These are phyloP conservation scores for Capromys pilorides DNA, from an alignment of 2,797 vertebrate species.

Conservation along the genomic window DNA sequence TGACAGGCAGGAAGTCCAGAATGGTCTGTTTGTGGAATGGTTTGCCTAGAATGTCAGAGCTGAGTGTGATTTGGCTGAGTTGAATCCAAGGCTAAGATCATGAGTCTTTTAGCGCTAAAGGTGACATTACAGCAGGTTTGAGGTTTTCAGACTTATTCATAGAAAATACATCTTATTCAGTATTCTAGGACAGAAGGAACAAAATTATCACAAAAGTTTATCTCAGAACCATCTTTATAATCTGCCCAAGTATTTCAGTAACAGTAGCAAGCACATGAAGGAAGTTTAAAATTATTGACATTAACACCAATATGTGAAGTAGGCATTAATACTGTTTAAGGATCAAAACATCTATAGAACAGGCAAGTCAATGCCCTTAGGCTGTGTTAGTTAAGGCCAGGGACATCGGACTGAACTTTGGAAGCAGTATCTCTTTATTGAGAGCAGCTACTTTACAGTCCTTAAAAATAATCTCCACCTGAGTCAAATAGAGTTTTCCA, in stretches of 20 bases:
- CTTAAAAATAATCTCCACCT: constrained; percentile 34
- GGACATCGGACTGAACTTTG: background rate
- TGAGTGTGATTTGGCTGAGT: constrained; percentile 50
- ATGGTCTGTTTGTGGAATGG: background rate
- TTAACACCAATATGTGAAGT: constrained; percentile 33
- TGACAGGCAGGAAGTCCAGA: background rate
- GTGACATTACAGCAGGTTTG: constrained; percentile 54
- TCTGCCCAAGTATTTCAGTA: constrained; percentile 46
- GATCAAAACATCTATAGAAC: background rate
- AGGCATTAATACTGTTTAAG: constrained; percentile 44
- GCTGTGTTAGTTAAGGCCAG: background rate
- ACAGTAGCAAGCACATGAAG: constrained; percentile 31
- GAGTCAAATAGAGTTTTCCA: background rate
- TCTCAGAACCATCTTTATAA: constrained; percentile 59
- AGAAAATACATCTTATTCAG: constrained; percentile 28
- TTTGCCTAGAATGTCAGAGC: constrained; percentile 12
- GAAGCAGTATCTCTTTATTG: constrained; percentile 16
- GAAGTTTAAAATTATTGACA: constrained; percentile 51
- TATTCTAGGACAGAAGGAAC: constrained; percentile 56
- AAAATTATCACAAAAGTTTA: constrained; percentile 44
- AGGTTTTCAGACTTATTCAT: constrained; percentile 60
- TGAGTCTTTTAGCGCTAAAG: background rate
- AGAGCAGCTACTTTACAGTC: background rate
- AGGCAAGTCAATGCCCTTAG: constrained; percentile 21
- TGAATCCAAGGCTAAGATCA: constrained; percentile 35